Percentiles rank a stretch among this genome's conserved stretches.
Evolutionary conservation across 1,140 invertebrate species (phyloP).

Genomic region (Scaptomyza graminum): DNA sequence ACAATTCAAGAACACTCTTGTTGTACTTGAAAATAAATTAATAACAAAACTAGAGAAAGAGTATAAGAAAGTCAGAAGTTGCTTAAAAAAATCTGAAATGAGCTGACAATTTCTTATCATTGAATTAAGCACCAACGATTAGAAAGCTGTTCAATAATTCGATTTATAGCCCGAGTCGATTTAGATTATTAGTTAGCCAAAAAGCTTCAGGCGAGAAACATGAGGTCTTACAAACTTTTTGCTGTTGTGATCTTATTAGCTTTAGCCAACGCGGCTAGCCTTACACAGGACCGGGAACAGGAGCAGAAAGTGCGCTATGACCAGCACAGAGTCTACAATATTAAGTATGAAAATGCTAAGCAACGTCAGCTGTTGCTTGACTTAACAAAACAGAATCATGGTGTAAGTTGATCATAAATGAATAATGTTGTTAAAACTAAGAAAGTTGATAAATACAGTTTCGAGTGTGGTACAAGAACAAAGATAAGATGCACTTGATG

Average conservation of each 20-base stretch:
- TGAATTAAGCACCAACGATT: constrained; percentile 6
- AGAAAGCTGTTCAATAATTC: constrained; percentile 21
- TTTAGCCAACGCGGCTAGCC: constrained; percentile 6
- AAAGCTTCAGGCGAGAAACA: constrained; percentile 31
- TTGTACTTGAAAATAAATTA: too few species aligned
- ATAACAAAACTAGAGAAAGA: too few species aligned
- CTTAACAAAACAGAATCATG: constrained; percentile 24
- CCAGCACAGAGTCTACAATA: constrained; percentile 58
- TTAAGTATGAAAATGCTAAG: constrained; percentile 34
- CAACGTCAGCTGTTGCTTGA: constrained; percentile 43
- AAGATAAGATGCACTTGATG: constrained; percentile 59
- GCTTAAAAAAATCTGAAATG: background rate
- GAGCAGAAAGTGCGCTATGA: constrained; percentile 58
- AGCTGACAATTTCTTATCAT: background rate
- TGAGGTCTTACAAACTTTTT: constrained; percentile 21
- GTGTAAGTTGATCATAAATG: constrained; percentile 41
- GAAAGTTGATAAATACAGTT: constrained; percentile 40
- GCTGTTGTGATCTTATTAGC: background rate
- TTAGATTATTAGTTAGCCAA: constrained; percentile 22
- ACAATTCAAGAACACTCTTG: too few species aligned
- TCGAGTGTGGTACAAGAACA: constrained; percentile 51
- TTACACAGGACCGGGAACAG: constrained; percentile 11
- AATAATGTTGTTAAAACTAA: background rate
- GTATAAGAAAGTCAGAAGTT: too few species aligned
- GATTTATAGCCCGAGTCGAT: constrained; percentile 30